Conservation (phyloP, 2,113 vertebrate genomes). For the Empidonax alnorum region DNA sequence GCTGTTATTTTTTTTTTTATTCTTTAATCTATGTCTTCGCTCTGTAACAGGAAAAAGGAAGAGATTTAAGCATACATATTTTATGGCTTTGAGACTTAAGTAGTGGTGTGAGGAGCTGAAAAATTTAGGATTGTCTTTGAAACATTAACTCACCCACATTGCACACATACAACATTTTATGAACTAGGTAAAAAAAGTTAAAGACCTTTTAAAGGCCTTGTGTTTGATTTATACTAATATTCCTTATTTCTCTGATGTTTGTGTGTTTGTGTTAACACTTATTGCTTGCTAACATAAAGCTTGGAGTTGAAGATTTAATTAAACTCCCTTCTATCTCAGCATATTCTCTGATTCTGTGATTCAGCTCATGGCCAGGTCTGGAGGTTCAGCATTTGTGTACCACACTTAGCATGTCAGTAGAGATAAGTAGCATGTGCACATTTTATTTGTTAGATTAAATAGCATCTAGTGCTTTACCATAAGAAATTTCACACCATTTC, state of each 20-base stretch:
- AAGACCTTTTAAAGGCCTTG: background rate
- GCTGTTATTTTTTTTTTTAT: background rate
- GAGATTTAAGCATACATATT: background rate
- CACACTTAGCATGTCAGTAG: background rate
- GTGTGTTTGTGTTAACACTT: background rate
- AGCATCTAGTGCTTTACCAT: background rate
- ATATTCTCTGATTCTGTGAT: background rate
- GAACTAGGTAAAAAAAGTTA: background rate
- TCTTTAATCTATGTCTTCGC: background rate
- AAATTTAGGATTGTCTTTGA: conserved; percentile 23
- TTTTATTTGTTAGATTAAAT: background rate
- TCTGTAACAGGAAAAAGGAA: background rate
- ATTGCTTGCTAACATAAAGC: background rate
- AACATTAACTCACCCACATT: background rate
- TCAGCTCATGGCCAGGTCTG: background rate
- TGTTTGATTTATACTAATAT: background rate
- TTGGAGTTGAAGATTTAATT: background rate
- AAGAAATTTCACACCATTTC: background rate
- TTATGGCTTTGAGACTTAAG: conserved; percentile 12
- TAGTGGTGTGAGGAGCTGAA: background rate
- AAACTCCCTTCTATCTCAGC: background rate
- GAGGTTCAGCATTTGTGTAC: background rate
- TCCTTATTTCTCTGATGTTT: background rate
- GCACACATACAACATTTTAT: background rate
- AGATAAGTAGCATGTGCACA: background rate